These are phyloP conservation scores for Pantherophis guttatus DNA, from an alignment of 2,113 vertebrate genomes.

Conservation along the genomic window DNA sequence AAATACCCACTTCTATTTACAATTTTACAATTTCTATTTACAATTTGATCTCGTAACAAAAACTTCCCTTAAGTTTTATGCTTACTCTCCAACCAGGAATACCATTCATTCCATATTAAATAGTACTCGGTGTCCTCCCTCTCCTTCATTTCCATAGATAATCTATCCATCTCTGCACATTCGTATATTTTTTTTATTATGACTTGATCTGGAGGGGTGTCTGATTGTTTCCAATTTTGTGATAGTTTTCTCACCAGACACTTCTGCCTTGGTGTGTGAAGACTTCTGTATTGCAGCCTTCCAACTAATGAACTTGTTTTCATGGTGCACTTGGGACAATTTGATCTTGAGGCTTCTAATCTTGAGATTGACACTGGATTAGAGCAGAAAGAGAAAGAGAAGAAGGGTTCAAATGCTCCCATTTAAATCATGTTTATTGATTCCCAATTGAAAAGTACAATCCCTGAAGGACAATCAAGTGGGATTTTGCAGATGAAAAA, in stretches of 20 bases:
- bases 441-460: constrained; percentile 19
- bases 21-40: too few species aligned
- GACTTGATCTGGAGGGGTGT: neutral
- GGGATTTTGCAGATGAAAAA: neutral
- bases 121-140: too few species aligned
- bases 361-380: neutral
- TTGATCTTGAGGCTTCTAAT: neutral
- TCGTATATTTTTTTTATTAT: too few species aligned
- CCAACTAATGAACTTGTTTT: neutral
- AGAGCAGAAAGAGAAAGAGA: neutral
- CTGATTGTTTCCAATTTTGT: too few species aligned
- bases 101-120: too few species aligned
- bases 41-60: too few species aligned
- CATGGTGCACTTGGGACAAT: neutral
- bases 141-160: too few species aligned
- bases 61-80: too few species aligned
- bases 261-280: neutral
- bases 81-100: too few species aligned
- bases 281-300: neutral
- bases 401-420: neutral
- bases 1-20: too few species aligned
- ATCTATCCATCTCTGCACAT: too few species aligned
- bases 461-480: neutral
- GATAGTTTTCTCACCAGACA: neutral
- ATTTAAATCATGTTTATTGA: neutral